Percentiles rank a stretch among this genome's conserved stretches.
phyloP scores from a whole-genome alignment of 2,797 vertebrate genomes.

The Paedocypris micromegethes region DNA sequence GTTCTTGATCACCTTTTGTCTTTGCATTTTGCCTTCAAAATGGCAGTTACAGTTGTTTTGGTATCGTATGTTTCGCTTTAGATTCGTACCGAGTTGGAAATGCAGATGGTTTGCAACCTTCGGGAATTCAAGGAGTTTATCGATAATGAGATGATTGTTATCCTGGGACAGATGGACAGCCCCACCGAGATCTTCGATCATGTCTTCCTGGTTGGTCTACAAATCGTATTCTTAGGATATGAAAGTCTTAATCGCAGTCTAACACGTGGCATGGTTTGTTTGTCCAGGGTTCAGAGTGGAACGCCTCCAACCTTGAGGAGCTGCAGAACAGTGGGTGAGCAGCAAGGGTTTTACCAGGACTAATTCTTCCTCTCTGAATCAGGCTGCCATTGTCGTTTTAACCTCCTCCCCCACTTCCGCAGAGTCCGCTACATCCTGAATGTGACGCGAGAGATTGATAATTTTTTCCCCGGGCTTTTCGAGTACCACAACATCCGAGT shows the following conservation, averaged over 20 bases:
- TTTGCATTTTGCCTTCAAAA: neutral
- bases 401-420: neutral
- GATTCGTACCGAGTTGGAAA: conserved; percentile 96
- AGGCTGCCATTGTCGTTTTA: conserved; percentile 25
- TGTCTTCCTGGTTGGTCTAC: conserved; percentile 81
- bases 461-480: conserved; percentile 94
- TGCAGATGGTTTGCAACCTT: conserved; percentile 96
- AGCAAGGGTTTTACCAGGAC: conserved; percentile 14
- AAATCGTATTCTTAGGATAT: too few relatives aligned
- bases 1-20: neutral
- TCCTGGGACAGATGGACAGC: conserved; percentile 97
- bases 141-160: conserved; percentile 97
- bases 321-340: conserved; percentile 94
- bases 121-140: conserved; percentile 97
- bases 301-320: conserved; percentile 94
- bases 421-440: conserved; percentile 94
- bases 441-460: conserved; percentile 95
- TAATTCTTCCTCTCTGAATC: conserved; percentile 10
- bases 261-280: conserved; percentile 27
- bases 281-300: conserved; percentile 93
- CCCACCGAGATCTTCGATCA: conserved; percentile 97
- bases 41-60: neutral
- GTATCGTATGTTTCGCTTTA: conserved; percentile 45
- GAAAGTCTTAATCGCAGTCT: too few relatives aligned
- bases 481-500: conserved; percentile 97